Evolutionary conservation across 2,113 vertebrate species (phyloP).

Genomic region (Prochilodus magdalenae): DNA sequence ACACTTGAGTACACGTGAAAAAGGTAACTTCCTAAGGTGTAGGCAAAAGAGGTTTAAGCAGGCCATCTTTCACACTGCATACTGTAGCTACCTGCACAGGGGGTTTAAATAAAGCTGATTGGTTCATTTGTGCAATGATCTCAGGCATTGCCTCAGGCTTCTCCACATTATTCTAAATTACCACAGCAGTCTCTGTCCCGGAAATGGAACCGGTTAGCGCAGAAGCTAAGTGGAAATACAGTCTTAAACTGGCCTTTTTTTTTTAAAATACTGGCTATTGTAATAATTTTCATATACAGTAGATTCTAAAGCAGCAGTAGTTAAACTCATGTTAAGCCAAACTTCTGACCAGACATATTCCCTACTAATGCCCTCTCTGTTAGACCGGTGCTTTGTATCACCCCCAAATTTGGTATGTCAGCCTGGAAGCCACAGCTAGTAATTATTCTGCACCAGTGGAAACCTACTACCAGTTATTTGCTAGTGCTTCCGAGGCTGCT

Average conservation of each 20-base stretch:
- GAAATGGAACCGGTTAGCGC: neutral
- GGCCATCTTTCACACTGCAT: neutral
- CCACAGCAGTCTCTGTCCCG: neutral
- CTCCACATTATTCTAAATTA: neutral
- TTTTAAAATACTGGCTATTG: neutral
- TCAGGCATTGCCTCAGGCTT: neutral
- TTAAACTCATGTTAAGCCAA: neutral
- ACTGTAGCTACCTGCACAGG: neutral
- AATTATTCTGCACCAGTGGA: neutral
- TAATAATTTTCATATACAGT: neutral
- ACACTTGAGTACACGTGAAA: neutral
- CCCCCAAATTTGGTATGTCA: conserved; percentile 4
- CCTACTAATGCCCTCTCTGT: neutral
- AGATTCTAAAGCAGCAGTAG: neutral
- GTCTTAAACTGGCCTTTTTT: neutral
- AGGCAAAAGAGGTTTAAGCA: neutral
- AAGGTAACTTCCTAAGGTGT: neutral
- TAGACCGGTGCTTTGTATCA: neutral
- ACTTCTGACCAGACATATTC: neutral
- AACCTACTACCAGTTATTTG: neutral
- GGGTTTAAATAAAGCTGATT: neutral
- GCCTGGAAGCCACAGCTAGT: neutral
- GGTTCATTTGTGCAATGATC: neutral
- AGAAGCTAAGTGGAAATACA: neutral
- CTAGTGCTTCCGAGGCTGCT: neutral